Evolutionary conservation across 2,888 invertebrate genomes (phyloP).

Genomic region (Pelosia muscerda): DNA sequence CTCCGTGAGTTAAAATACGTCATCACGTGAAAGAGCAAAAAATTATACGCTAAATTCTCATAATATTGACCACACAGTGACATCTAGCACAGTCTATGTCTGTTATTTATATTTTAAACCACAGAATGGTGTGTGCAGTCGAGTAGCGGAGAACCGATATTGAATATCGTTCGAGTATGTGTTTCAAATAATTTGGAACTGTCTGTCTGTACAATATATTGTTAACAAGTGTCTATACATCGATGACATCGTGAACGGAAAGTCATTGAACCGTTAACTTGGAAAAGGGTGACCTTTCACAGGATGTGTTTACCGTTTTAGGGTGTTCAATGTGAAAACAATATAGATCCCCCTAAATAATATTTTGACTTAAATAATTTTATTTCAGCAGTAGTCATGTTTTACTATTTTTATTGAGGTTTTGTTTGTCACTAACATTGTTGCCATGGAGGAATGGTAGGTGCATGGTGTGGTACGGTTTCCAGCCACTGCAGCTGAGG

Average conservation of each 20-base stretch:
- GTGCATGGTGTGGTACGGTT: no score
- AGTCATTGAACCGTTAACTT: conserved; percentile 13
- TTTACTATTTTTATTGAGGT: no score
- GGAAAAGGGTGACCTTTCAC: conserved; percentile 3
- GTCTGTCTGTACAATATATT: conserved; percentile 11
- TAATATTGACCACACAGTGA: no score
- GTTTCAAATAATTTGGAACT: conserved; percentile 3
- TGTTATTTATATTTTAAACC: conserved; percentile 29
- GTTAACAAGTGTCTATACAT: conserved; percentile 6
- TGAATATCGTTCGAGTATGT: conserved; percentile 35
- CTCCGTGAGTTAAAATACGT: no score
- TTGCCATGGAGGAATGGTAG: no score
- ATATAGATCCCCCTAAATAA: neutral
- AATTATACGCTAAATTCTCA: no score
- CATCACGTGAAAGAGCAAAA: no score
- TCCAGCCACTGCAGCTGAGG: no score
- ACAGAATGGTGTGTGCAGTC: conserved; percentile 30
- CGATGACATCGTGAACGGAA: conserved; percentile 1
- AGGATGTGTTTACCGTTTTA: neutral
- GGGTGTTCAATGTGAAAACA: neutral
- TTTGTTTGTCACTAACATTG: no score
- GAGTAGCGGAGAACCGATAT: conserved; percentile 45
- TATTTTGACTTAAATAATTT: no score
- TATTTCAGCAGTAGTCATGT: no score
- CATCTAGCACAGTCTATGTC: neutral